phyloP scores from a whole-genome alignment of 2,888 invertebrate species.

The Argyra leucocephala region DNA sequence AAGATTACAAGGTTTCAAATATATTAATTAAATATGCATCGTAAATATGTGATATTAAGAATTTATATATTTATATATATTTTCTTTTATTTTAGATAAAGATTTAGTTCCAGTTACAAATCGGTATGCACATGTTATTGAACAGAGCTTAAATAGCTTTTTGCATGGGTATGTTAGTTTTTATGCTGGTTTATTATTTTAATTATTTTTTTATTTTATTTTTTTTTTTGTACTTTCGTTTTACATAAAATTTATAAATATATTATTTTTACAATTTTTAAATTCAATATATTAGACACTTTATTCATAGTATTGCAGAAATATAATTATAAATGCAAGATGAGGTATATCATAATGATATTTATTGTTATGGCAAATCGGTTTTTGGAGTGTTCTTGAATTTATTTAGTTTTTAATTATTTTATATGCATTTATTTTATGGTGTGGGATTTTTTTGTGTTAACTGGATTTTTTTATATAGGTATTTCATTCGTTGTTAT shows the following conservation, averaged over 20 bases:
- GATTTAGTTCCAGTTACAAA: conserved; percentile 91
- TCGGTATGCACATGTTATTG: conserved; percentile 47
- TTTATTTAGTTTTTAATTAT: background rate
- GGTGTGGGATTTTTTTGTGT: background rate
- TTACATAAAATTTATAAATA: background rate
- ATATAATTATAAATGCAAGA: conserved; percentile 1
- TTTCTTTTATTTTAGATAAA: conserved; percentile 57
- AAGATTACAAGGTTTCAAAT: too few species aligned
- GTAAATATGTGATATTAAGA: too few species aligned
- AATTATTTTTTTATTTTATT: conserved; percentile 20
- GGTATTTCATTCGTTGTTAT: too few species aligned
- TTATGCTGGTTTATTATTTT: background rate
- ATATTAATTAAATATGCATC: too few species aligned
- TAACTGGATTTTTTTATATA: background rate
- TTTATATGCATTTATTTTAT: background rate
- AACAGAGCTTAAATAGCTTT: conserved; percentile 45
- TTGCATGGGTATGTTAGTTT: conserved; percentile 43
- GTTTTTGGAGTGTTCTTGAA: background rate
- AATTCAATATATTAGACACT: background rate
- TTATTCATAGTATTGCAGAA: conserved; percentile 4
- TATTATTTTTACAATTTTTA: background rate
- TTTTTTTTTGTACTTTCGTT: conserved; percentile 9
- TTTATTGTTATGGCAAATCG: background rate
- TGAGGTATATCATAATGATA: background rate
- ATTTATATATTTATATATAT: background rate